phyloP scores from a whole-genome alignment of 2,888 invertebrate species.

The Catocala nupta region DNA sequence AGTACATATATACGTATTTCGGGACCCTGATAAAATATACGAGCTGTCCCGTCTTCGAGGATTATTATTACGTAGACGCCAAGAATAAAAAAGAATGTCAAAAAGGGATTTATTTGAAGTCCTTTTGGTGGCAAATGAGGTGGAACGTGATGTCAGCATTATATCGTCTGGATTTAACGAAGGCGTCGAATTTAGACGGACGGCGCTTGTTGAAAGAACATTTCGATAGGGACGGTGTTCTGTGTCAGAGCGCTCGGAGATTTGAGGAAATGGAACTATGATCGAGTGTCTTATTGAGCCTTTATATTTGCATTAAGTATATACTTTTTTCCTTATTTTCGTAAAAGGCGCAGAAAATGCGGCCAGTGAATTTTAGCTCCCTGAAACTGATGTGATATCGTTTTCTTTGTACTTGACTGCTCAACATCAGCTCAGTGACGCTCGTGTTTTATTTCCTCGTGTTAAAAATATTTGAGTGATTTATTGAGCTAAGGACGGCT shows the following conservation, averaged over 20 bases:
- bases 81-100: constrained; percentile 67
- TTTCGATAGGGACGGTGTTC: constrained; percentile 38
- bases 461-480: too few relatives aligned
- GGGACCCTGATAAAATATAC: constrained; percentile 55
- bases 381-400: background rate
- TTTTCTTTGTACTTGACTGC: background rate
- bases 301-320: constrained; percentile 43
- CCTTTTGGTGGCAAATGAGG: constrained; percentile 72
- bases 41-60: constrained; percentile 52
- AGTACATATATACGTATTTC: constrained; percentile 45
- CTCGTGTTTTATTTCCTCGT: background rate
- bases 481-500: too few relatives aligned
- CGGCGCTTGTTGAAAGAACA: constrained; percentile 39
- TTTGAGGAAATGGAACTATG: constrained; percentile 32
- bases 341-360: background rate
- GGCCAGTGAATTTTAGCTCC: background rate
- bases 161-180: constrained; percentile 57
- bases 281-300: constrained; percentile 33
- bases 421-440: background rate
- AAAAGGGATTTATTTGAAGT: constrained; percentile 69
- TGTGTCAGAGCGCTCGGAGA: constrained; percentile 27
- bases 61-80: constrained; percentile 60
- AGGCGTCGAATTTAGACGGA: constrained; percentile 51
- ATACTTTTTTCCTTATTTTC: constrained; percentile 10
- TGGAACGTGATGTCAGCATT: constrained; percentile 67